A percentile compares a stretch with the other conserved stretches of the same genome.
These are phyloP conservation scores for Drosophila peninsularis DNA, from an alignment of 2,888 invertebrate genomes.

Conservation along the genomic window DNA sequence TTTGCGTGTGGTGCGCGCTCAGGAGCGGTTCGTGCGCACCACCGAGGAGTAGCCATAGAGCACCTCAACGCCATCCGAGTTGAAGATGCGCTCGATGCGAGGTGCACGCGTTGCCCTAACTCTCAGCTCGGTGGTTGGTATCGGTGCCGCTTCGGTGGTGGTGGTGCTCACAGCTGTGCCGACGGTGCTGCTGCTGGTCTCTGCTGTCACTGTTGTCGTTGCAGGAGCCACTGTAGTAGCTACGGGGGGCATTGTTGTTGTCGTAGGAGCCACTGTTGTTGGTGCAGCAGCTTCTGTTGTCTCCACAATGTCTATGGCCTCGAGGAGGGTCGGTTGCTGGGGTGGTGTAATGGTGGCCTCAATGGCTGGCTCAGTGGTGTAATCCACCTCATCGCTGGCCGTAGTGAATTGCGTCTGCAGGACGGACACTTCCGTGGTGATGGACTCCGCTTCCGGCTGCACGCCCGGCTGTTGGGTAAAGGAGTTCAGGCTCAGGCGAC, in stretches of 20 bases:
- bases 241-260: not conserved
- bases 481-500: constrained; percentile 9
- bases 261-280: not conserved
- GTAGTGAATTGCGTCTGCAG: not conserved
- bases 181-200: not conserved
- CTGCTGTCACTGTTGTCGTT: not conserved
- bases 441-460: not conserved
- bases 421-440: not conserved
- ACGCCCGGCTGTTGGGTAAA: constrained; percentile 2
- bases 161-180: constrained; percentile 12
- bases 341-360: constrained; percentile 26
- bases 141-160: constrained; percentile 26
- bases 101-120: constrained; percentile 49
- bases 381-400: not conserved
- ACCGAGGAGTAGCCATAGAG: constrained; percentile 81
- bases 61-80: constrained; percentile 79
- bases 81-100: constrained; percentile 76
- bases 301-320: not conserved
- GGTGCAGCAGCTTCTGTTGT: not conserved
- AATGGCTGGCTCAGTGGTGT: not conserved
- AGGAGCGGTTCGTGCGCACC: constrained; percentile 62
- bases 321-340: not conserved
- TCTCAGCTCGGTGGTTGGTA: constrained; percentile 44
- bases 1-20: constrained; percentile 26
- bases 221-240: not conserved